Evolutionary conservation across 2,888 invertebrate species (phyloP), one percentile per base, ranked within the genome.

Genomic region (Ceramica pisi): DNA sequence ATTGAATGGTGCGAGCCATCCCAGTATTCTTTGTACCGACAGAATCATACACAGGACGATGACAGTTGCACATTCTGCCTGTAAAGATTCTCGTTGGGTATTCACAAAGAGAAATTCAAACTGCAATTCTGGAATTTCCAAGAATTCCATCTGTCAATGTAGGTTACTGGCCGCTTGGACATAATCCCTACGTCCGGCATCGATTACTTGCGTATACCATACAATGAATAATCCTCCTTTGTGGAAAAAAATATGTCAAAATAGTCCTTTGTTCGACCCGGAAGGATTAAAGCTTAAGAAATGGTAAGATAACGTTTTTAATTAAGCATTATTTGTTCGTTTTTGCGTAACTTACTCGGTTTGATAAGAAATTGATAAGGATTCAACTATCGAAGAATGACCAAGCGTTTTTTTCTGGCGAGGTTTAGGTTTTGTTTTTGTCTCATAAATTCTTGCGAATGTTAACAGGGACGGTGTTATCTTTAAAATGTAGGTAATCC

Each of bases 131-230:
- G 74, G 64, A 74, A 26, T 70, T 90, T 88, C 90, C 85, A 63
- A 86, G 88, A 89, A 90, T 80, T 75, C 71, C 79, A 87, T 86
- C 80, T 81, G 78, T 76, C 72, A 85, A 83, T 86, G 77, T 84
- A 84, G 79, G 83, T 85, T 90, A 88, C 78, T 84, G 79, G 75
- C 80, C 70, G 71, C 71, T 73, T 82, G 67, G 53, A 41, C 71
- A 48, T 89, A 90, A 90, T 87, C 87, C 87, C 14, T 72, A 55
- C 90, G 91, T 95, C 95, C 94, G 94, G 95, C 91, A 92, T 94
- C 93, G 90, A 91, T 95, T 94, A 93, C 95, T 93, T 89, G 89
- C 90, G 86, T 88, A 80, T 79, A 75, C 73, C 67, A 73, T 67
- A 91, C 89, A 92, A 90, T 75, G 74, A 60, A 62, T 77, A 87